Percentiles rank a stretch among this genome's conserved stretches.
Conservation (phyloP, 2,113 vertebrate species). For the Nyctereutes procyonoides region DNA sequence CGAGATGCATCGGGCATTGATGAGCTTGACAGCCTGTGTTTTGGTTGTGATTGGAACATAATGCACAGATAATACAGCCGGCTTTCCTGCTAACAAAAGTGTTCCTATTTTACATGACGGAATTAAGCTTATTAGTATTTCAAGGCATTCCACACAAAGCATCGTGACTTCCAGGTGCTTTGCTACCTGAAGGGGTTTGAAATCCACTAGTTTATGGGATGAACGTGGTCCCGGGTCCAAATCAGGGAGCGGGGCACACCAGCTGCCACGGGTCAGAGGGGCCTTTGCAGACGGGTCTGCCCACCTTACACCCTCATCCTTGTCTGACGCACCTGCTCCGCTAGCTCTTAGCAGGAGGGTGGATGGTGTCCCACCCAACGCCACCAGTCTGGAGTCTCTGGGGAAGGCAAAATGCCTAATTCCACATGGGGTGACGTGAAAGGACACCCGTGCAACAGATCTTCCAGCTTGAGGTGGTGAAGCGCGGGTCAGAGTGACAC, state of each 20-base stretch:
- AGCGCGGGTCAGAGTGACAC: not conserved
- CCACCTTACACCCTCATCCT: rapidly evolving
- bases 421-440: not conserved
- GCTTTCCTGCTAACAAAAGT: conserved; percentile 16
- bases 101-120: not conserved
- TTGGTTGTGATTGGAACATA: conserved; percentile 11
- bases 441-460: not conserved
- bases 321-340: not conserved
- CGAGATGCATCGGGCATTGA: not conserved
- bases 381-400: not conserved
- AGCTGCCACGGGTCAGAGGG: rapidly evolving
- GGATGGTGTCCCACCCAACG: not conserved
- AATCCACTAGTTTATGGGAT: not conserved
- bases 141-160: not conserved
- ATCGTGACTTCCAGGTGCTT: not conserved
- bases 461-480: not conserved
- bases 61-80: not conserved
- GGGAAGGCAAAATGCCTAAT: not conserved
- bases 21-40: conserved; percentile 28
- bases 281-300: not conserved
- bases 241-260: not conserved
- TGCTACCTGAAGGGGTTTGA: not conserved
- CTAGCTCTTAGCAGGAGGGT: not conserved
- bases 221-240: not conserved
- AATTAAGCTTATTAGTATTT: not conserved